Evolutionary conservation across 2,797 vertebrate genomes (phyloP).

Genomic region (Poeciliopsis turneri): DNA sequence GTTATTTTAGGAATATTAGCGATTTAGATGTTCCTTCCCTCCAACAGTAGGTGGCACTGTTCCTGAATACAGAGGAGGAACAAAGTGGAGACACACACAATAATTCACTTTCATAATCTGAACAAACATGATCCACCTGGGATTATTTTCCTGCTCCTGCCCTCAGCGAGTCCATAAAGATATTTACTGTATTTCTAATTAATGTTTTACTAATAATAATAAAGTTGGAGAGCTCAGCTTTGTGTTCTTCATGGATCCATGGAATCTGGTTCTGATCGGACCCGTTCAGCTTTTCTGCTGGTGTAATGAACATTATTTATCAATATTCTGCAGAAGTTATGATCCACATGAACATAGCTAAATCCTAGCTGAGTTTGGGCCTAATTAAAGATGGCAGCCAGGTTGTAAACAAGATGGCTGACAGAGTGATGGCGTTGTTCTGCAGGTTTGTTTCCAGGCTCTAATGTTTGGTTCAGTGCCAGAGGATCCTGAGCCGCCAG

Average conservation of each 20-base stretch:
- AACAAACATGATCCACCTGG: background rate
- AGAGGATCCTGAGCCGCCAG: background rate
- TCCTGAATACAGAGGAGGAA: constrained; percentile 39
- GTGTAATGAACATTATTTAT: constrained; percentile 25
- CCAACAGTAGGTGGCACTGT: constrained; percentile 75
- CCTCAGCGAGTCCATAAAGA: background rate
- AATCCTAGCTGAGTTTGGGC: constrained; percentile 13
- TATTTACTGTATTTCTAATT: constrained; percentile 18
- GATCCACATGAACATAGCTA: constrained; percentile 24
- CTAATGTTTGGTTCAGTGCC: too few species aligned
- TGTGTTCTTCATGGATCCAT: constrained; percentile 18
- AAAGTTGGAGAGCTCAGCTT: constrained; percentile 14
- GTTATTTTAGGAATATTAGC: background rate
- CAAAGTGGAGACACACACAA: background rate
- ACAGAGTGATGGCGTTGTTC: background rate
- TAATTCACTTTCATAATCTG: background rate
- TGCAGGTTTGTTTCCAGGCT: too few species aligned
- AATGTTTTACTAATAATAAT: constrained; percentile 36
- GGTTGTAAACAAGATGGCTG: constrained; percentile 15
- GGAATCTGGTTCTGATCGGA: background rate
- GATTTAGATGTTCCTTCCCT: constrained; percentile 12
- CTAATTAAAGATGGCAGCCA: too few species aligned
- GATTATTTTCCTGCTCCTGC: background rate
- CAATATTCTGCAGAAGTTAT: constrained; percentile 53
- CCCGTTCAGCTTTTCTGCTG: constrained; percentile 5